Percentiles rank a stretch among this genome's conserved stretches.
These are phyloP conservation scores for Pandemis cinnamomeana DNA, from an alignment of 2,888 invertebrate species.

Conservation along the genomic window DNA sequence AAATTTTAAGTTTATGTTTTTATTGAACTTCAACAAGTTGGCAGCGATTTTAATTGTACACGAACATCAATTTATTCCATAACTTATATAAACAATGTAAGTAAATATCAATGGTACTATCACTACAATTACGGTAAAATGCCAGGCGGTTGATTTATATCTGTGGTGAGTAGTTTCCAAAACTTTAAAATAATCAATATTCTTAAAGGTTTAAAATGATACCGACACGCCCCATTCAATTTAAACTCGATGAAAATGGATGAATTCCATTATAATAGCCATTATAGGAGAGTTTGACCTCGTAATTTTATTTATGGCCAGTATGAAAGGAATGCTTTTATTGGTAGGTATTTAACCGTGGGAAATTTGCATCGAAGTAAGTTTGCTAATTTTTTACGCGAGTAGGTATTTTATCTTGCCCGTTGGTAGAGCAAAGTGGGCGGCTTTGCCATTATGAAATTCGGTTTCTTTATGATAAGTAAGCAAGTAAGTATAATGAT, in stretches of 20 bases:
- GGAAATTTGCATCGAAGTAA: too few relatives aligned
- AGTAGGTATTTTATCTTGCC: too few relatives aligned
- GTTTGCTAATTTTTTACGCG: too few relatives aligned
- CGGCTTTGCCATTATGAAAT: background rate
- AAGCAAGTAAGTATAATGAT: background rate
- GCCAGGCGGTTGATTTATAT: slow-evolving; percentile 5
- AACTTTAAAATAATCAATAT: slow-evolving; percentile 22
- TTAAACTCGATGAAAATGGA: slow-evolving; percentile 30
- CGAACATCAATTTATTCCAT: background rate
- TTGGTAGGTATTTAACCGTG: background rate
- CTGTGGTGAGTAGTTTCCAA: background rate
- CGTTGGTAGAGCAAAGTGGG: too few relatives aligned
- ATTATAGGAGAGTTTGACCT: background rate
- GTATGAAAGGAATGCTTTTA: background rate
- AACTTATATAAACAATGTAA: slow-evolving; percentile 1
- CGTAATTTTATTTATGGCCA: slow-evolving; percentile 13
- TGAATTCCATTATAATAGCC: slow-evolving; percentile 21
- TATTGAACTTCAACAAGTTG: background rate
- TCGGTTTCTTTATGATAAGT: background rate
- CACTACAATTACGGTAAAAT: slow-evolving; percentile 8
- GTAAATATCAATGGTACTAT: slow-evolving; percentile 9
- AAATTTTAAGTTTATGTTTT: background rate
- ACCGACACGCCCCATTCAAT: slow-evolving; percentile 35
- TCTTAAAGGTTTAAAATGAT: background rate
- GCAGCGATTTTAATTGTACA: background rate